Percentiles rank a stretch among this genome's conserved stretches.
Conservation (phyloP, 2,888 invertebrate genomes). For the Sinodicranocentrus sp. region DNA sequence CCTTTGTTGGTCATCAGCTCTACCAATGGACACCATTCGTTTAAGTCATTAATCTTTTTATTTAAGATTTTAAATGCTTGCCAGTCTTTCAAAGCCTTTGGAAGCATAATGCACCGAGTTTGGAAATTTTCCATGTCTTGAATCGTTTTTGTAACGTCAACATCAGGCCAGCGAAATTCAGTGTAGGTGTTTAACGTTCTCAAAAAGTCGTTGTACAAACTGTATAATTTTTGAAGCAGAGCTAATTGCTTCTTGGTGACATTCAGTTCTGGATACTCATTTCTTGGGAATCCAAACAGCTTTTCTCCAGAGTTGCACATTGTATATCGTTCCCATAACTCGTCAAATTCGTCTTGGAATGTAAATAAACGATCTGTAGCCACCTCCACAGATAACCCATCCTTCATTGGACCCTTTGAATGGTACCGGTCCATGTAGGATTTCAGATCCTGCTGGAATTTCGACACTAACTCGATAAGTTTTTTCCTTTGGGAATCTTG, state of each 20-base stretch:
- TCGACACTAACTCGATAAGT: slow-evolving; percentile 84
- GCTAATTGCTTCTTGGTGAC: slow-evolving; percentile 91
- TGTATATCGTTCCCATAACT: slow-evolving; percentile 88
- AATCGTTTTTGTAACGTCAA: slow-evolving; percentile 90
- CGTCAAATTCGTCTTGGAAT: slow-evolving; percentile 90
- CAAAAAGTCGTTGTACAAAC: slow-evolving; percentile 89
- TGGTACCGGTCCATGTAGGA: slow-evolving; percentile 87
- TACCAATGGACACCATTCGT: slow-evolving; percentile 90
- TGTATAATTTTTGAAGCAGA: slow-evolving; percentile 89
- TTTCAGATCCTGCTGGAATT: slow-evolving; percentile 84
- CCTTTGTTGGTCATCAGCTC: slow-evolving; percentile 93
- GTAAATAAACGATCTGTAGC: slow-evolving; percentile 79
- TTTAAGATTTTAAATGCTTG: slow-evolving; percentile 91
- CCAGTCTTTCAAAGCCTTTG: slow-evolving; percentile 87
- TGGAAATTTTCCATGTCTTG: slow-evolving; percentile 82
- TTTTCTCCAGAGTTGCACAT: slow-evolving; percentile 91
- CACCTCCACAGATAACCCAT: slow-evolving; percentile 88
- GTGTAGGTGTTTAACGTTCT: slow-evolving; percentile 92
- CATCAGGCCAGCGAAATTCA: slow-evolving; percentile 90
- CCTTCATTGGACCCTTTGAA: slow-evolving; percentile 90
- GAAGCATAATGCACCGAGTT: slow-evolving; percentile 87
- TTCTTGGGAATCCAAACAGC: slow-evolving; percentile 89
- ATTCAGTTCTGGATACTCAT: slow-evolving; percentile 89
- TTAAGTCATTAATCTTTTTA: slow-evolving; percentile 87
- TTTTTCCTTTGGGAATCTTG: slow-evolving; percentile 87